These are phyloP conservation scores for Beris morrisii DNA, from an alignment of 2,888 invertebrate species.

Conservation along the genomic window DNA sequence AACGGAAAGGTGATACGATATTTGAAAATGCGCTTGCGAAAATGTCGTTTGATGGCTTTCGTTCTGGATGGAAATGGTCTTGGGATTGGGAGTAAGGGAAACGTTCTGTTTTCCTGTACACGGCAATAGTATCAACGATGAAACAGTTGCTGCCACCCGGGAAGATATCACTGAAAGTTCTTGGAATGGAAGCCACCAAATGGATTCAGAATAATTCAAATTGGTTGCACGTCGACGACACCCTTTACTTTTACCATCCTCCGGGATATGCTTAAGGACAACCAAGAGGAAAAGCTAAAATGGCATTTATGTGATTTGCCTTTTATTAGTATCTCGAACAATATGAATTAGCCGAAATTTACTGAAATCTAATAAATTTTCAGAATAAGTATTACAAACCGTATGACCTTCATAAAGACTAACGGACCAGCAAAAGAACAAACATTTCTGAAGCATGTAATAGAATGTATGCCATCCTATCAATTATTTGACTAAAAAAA, in stretches of 20 bases:
- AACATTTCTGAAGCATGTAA: no score
- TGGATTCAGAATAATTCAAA: slow-evolving; percentile 26
- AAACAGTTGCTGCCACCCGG: background rate
- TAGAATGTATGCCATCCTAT: no score
- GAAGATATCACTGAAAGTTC: background rate
- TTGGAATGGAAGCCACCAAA: slow-evolving; percentile 1
- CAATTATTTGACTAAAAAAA: no score
- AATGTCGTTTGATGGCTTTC: slow-evolving; percentile 34
- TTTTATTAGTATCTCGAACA: slow-evolving; percentile 7
- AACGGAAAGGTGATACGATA: slow-evolving; percentile 41
- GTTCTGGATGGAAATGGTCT: background rate
- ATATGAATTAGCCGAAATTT: background rate
- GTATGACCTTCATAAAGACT: no score
- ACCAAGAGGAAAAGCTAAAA: background rate
- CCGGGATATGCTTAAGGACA: no score
- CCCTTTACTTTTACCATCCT: slow-evolving; percentile 14
- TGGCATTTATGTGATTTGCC: slow-evolving; percentile 13
- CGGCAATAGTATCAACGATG: background rate
- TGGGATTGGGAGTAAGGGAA: background rate
- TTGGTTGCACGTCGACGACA: slow-evolving; percentile 23
- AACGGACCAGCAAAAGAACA: no score
- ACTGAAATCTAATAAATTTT: no score
- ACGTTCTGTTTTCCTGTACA: background rate
- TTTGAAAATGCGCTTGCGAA: slow-evolving; percentile 30
- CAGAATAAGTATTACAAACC: no score